phyloP scores from a whole-genome alignment of 1,140 invertebrate species.

The Episyrphus balteatus region DNA sequence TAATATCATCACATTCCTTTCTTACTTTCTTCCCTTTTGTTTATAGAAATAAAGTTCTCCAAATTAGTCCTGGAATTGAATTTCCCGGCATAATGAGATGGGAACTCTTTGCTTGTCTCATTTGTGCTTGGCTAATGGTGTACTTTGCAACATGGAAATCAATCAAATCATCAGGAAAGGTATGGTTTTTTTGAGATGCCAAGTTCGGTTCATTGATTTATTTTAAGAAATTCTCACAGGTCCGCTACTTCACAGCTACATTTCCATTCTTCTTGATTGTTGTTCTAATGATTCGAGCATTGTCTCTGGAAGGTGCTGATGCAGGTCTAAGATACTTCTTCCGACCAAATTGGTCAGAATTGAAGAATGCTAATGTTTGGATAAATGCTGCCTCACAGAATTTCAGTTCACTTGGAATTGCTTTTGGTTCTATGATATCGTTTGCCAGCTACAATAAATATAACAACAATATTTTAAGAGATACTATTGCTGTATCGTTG shows the following conservation, averaged over 20 bases:
- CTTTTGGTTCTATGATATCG: slow-evolving; percentile 86
- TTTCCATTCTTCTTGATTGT: slow-evolving; percentile 73
- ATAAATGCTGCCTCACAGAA: slow-evolving; percentile 85
- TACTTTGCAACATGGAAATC: slow-evolving; percentile 92
- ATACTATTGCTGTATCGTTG: slow-evolving; percentile 68
- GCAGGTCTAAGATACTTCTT: slow-evolving; percentile 75
- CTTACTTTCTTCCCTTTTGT: background rate
- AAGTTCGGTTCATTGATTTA: background rate
- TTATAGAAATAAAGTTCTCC: slow-evolving; percentile 66
- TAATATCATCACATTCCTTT: background rate
- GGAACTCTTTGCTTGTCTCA: slow-evolving; percentile 74
- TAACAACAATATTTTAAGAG: slow-evolving; percentile 78
- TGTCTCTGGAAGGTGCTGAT: slow-evolving; percentile 71
- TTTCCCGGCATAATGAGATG: slow-evolving; percentile 68
- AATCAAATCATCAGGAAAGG: slow-evolving; percentile 71
- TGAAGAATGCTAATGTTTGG: slow-evolving; percentile 77
- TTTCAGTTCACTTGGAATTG: slow-evolving; percentile 85
- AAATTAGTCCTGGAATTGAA: slow-evolving; percentile 70
- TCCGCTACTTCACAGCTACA: slow-evolving; percentile 79
- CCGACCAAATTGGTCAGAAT: slow-evolving; percentile 71
- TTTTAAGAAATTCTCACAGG: slow-evolving; percentile 28
- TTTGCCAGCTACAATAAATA: slow-evolving; percentile 93
- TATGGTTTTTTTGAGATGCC: background rate
- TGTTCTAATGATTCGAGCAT: slow-evolving; percentile 63
- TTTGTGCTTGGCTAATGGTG: slow-evolving; percentile 80